Evolutionary conservation across 92 coral and sea anemone species (phyloP).

Genomic region (Phymanthus crucifer): DNA sequence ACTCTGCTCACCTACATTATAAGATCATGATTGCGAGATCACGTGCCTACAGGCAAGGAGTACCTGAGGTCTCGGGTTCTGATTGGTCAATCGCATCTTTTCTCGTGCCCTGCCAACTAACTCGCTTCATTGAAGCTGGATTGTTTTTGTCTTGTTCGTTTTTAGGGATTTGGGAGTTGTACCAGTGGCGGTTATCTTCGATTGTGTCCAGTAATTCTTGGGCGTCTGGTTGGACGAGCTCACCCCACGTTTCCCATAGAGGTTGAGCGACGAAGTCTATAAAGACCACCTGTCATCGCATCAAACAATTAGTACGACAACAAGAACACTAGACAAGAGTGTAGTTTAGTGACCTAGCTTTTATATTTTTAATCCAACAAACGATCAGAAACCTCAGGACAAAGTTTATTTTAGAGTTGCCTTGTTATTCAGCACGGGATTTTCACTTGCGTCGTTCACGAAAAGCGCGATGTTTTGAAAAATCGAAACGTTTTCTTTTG

Average conservation of each 20-base stretch:
- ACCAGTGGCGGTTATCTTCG: constrained; percentile 96
- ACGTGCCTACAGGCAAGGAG: constrained; percentile 21
- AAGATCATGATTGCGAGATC: constrained; percentile 22
- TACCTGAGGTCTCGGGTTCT: constrained; percentile 88
- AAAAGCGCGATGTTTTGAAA: no score
- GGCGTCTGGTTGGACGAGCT: constrained; percentile 91
- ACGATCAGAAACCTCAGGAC: no score
- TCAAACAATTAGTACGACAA: neutral
- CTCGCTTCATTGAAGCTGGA: constrained; percentile 82
- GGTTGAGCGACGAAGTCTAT: constrained; percentile 99
- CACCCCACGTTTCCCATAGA: constrained; percentile 99
- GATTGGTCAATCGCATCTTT: constrained; percentile 93
- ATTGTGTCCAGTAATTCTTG: constrained; percentile 86
- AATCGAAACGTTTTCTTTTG: no score
- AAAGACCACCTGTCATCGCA: constrained; percentile 75
- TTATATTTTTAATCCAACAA: no score
- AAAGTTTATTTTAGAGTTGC: no score
- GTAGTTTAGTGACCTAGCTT: no score
- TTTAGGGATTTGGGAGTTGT: constrained; percentile 87
- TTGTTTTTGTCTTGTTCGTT: constrained; percentile 83
- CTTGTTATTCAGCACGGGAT: no score
- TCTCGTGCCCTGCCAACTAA: constrained; percentile 97
- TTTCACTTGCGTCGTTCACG: no score
- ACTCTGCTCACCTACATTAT: constrained; percentile 27
- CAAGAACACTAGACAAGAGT: neutral